Base-by-base conservation (phyloP, 2,888 invertebrate genomes). In the Gymnosoma rotundatum region DNA sequence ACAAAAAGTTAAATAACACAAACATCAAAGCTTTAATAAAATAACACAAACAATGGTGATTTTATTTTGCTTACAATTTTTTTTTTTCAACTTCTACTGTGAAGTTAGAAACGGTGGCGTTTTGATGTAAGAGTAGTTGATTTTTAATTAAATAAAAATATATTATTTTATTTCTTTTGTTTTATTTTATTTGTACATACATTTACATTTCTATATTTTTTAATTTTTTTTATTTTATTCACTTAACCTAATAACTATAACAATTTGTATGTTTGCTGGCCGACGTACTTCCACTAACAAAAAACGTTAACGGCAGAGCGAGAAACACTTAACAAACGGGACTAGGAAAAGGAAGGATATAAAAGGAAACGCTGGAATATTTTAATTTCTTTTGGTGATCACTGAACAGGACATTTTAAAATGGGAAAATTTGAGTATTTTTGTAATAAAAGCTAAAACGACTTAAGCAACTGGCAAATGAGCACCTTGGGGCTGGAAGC, bases 401-500 rank as follows among this genome's bases (percentile, higher is more conserved):
- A 21, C 20, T 20, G 4, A 78, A 54, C 21, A 67, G 69, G 64
- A 20, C 42, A 42, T 36, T 14, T 32, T 20, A 45, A 18, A 32
- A 56, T 52, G 1, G 45, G 4, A 50, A 56, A 48, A 21, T 18
- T 52, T 72, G 38, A 32, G 50, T 32, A 64, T 61, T 70, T 56
- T 61, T 67, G 50, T 7, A 74, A 12, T 12, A 72, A 54, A 14
- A 82, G 45, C 64, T 86, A 85, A 86, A 79, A 78, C 86, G 48
- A 58, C 86, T 85, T 88, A 88, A 69, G 88, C 89, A 86, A 88
- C 89, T 82, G 93, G 93, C 81, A 93, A 88, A 90, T 93, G 93
- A n/a, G 91, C 92, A 50, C 93, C 93, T 88, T 89, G 87, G 32
- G 93, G 93, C 88, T 93, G 93, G 89, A 88, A 90, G 88, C 90